These are phyloP conservation scores for Teleogryllus occipitalis DNA, from an alignment of 1,140 invertebrate species.

Conservation along the genomic window DNA sequence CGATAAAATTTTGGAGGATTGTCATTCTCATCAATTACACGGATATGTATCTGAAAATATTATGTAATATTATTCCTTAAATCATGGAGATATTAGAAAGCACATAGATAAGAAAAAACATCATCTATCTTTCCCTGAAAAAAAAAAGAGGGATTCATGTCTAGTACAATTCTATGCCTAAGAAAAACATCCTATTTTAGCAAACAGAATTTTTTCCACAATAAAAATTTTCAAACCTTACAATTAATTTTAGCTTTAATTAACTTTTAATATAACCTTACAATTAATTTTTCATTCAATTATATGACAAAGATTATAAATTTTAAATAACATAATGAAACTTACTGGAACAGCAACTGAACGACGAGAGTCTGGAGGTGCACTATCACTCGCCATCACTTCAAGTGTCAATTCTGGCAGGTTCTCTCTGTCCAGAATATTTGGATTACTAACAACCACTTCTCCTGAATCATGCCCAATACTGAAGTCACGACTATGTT, in stretches of 20 bases:
- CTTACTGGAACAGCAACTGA: constrained; percentile 62
- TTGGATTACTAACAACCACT: constrained; percentile 62
- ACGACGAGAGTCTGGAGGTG: constrained; percentile 55
- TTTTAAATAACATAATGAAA: constrained; percentile 17
- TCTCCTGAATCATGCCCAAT: constrained; percentile 66
- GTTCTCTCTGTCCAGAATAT: constrained; percentile 70
- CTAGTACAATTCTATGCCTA: too few species aligned
- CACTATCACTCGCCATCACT: constrained; percentile 70
- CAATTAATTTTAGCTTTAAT: too few species aligned
- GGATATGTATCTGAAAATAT: constrained; percentile 54
- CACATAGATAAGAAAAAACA: too few species aligned
- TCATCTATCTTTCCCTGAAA: too few species aligned
- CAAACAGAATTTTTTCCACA: too few species aligned
- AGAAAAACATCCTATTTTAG: background rate
- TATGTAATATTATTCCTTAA: background rate
- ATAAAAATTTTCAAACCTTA: too few species aligned
- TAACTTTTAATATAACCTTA: too few species aligned
- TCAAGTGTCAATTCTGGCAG: constrained; percentile 61
- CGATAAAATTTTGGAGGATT: constrained; percentile 70
- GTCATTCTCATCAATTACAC: constrained; percentile 74
- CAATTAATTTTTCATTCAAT: too few species aligned
- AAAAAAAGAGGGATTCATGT: too few species aligned
- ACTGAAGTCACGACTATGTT: constrained; percentile 57
- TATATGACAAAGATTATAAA: too few species aligned
- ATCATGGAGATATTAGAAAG: too few species aligned